A percentile compares a stretch with the other conserved stretches of the same genome.
These are phyloP conservation scores for Oreortyx pictus DNA, from an alignment of 2,797 vertebrate species.

Conservation along the genomic window DNA sequence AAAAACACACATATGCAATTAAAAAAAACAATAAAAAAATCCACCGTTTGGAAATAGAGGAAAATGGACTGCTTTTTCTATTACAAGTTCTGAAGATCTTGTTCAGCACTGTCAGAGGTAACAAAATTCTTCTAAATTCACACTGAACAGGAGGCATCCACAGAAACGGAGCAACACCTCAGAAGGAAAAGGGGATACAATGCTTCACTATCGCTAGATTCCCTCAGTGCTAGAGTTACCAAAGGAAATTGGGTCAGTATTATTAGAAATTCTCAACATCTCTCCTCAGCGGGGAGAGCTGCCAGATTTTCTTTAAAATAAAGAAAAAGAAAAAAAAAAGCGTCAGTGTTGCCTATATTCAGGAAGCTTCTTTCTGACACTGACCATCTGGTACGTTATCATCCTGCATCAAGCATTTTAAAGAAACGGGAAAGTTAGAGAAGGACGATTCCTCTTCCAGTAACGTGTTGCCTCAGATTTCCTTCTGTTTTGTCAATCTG, in stretches of 20 bases:
- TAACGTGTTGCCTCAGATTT: slow-evolving; percentile 31
- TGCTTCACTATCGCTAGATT: neutral
- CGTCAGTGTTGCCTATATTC: slow-evolving; percentile 56
- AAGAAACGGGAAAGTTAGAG: slow-evolving; percentile 18
- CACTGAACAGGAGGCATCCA: slow-evolving; percentile 32
- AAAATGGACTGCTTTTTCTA: neutral
- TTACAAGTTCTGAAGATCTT: neutral
- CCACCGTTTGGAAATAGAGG: neutral
- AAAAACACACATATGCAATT: neutral
- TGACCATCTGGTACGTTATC: slow-evolving; percentile 67
- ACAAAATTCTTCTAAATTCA: slow-evolving; percentile 28
- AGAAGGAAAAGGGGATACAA: slow-evolving; percentile 23
- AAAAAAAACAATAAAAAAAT: neutral
- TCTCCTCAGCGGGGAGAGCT: slow-evolving; percentile 37
- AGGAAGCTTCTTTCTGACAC: slow-evolving; percentile 62
- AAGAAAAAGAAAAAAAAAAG: neutral
- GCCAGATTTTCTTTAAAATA: slow-evolving; percentile 45
- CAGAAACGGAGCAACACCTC: slow-evolving; percentile 35
- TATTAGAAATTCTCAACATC: slow-evolving; percentile 65
- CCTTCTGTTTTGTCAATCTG: slow-evolving; percentile 9
- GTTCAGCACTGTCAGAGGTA: neutral
- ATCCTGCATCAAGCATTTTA: neutral
- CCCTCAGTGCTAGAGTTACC: neutral
- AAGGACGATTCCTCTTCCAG: neutral
- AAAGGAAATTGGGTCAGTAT: slow-evolving; percentile 64